Evolutionary conservation across 2,888 invertebrate genomes (phyloP), one percentile per base, ranked within the genome.

Genomic region (Parasteatoda lunata): DNA sequence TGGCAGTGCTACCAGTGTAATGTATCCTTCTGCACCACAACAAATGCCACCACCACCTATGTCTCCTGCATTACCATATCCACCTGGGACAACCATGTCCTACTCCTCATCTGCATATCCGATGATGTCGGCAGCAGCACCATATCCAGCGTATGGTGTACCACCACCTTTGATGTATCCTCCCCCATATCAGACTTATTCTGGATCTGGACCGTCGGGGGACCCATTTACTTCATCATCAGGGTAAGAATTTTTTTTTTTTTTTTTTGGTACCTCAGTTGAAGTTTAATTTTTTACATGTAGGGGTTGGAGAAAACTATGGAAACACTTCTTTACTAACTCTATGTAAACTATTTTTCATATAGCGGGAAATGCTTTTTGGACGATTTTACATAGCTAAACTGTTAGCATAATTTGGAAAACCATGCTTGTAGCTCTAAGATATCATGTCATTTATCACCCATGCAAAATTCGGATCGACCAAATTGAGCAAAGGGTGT

Each of bases 131-230:
- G 86, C 88, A 3, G 73, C 83, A 13, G 59, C 68, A 4, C 78
- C 83, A 0, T 83, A 73, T 9, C 75, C 82, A 7, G 45, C 83
- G 0, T 78, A 79, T 52, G 83, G 83, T 45, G 30, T 54, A 13
- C 79, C 86, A 49, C 83, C 88, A 2, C 82, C 66, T 5, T 64
- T 81, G 66, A 79, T 79, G 75, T 79, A 78, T 13, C 83, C 83
- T 6, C 88, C 88, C 5, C 83, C 82, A 13, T 83, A 83, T 45
- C 87, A 88, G 66, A 88, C 88, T 0, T 88, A 73, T 52, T 83
- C 83, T 8, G 88, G 88, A 54, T 64, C 83, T n/a, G 83, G 82
- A 45, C 83, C 88, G n/a, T 71, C 65, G 8, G 83, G 83, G 8
- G 88, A 88, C 71, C 88, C 88, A 6, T 88, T 83, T n/a, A 76